These are phyloP conservation scores for Cranoglanis bouderius DNA, from an alignment of 2,113 vertebrate species.

Conservation along the genomic window DNA sequence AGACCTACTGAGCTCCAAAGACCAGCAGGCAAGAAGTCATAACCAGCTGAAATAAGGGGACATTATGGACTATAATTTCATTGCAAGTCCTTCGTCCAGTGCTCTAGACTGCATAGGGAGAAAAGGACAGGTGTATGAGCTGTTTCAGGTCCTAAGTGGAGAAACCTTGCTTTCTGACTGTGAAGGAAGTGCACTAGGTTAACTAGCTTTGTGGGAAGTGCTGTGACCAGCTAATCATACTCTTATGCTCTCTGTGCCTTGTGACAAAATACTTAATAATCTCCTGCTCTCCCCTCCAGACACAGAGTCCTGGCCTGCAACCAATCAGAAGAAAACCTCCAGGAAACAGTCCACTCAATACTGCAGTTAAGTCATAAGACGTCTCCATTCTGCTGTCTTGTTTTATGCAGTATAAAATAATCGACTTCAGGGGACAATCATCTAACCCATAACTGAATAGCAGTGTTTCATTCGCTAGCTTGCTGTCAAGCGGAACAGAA, in stretches of 20 bases:
- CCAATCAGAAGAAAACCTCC: not conserved
- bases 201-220: constrained; percentile 22
- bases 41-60: not conserved
- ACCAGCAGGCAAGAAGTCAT: constrained; percentile 26
- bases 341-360: not conserved
- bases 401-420: constrained; percentile 20
- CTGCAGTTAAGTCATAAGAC: not conserved
- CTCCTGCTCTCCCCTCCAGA: not conserved
- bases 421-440: constrained; percentile 16
- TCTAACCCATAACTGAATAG: constrained; percentile 13
- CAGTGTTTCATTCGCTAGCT: not conserved
- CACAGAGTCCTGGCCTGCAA: not conserved
- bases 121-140: not conserved
- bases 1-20: constrained; percentile 1
- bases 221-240: constrained; percentile 32
- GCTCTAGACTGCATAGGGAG: not conserved
- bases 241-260: constrained; percentile 18
- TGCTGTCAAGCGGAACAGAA: not conserved
- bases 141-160: not conserved
- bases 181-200: constrained; percentile 20
- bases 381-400: not conserved
- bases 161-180: constrained; percentile 7
- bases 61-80: not conserved
- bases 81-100: constrained; percentile 13
- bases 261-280: constrained; percentile 39